Base-by-base conservation (phyloP, 1,140 invertebrate species). In the Mamestra configurata region DNA sequence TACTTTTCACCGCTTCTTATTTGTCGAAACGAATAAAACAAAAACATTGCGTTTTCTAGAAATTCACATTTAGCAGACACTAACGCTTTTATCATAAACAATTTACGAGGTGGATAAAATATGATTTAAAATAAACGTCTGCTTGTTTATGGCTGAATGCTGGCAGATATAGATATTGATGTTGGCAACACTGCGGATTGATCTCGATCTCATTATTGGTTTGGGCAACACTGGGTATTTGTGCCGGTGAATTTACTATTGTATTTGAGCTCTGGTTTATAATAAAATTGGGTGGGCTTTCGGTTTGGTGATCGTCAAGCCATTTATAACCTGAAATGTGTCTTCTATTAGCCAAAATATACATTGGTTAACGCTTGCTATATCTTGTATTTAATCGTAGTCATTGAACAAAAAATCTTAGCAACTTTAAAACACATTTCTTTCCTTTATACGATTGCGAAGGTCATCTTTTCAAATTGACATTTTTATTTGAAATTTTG, bases 81-180 rank as follows among this genome's bases (percentile, higher is more conserved):
- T 31, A 22, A 43, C 18, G 22, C 11, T 46, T 51, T 61, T 31
- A 37, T 1, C 40, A 49, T 76, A 76, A 64, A 76, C 55, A 76
- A 76, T 64, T 64, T 40, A 76, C 73, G 64, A 76, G 43, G 73
- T 49, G 40, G 37, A 61, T 61, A 76, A 76, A 76, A 35, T 76
- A 49, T 35, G 73, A 61, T 76, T 76, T 76, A 49, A 76, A 76
- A 76, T 76, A 64, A 76, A 64, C 57, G 15, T 64, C 55, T 64
- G 18, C 35, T 13, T 64, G 22, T 76, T 76, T 76, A 76, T 22
- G 73, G 49, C 20, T 40, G 43, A 61, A 64, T 43, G 24, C 64
- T 76, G 73, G 73, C 73, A 76, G 53, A 7, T 24, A 4, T 37
- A 43, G 40, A n/a, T 76, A 76, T 76, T 76, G 24, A 31, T 49